phyloP scores from a whole-genome alignment of 2,888 invertebrate species.

The Zygogramma bicolorata region DNA sequence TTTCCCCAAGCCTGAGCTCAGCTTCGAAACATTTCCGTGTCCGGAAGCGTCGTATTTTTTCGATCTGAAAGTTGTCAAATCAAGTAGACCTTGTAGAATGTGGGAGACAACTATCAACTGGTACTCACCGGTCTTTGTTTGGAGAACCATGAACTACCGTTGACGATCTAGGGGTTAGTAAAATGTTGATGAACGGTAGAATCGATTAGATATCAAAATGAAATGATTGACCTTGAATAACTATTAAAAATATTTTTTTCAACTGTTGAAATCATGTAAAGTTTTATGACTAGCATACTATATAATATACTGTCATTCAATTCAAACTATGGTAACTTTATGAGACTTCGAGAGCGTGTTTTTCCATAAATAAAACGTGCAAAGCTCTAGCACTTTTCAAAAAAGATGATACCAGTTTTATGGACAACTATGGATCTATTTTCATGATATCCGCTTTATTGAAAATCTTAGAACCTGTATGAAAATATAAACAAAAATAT shows the following conservation, averaged over 20 bases:
- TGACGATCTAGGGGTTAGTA: conserved; percentile 45
- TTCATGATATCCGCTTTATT: too few species aligned
- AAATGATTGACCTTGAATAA: neutral
- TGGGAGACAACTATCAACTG: neutral
- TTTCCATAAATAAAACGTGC: too few species aligned
- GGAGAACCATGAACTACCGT: conserved; percentile 56
- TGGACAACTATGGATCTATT: too few species aligned
- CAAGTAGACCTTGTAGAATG: neutral
- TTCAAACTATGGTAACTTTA: too few species aligned
- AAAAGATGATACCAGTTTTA: too few species aligned
- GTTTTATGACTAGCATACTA: too few species aligned
- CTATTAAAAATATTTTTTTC: neutral
- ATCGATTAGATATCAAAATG: neutral
- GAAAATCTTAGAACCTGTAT: too few species aligned
- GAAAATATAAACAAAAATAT: too few species aligned
- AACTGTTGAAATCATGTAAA: too few species aligned
- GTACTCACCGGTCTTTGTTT: conserved; percentile 56
- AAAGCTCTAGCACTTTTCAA: too few species aligned
- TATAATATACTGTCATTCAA: too few species aligned
- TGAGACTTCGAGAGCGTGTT: too few species aligned
- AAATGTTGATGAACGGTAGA: conserved; percentile 36
- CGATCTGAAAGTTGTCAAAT: conserved; percentile 20
- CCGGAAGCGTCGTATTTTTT: conserved; percentile 56
- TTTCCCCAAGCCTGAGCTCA: conserved; percentile 72
- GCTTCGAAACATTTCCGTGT: conserved; percentile 65